A percentile compares a stretch with the other conserved stretches of the same genome.
Conservation (phyloP, 1,140 invertebrate genomes). For the Venturia canescens region DNA sequence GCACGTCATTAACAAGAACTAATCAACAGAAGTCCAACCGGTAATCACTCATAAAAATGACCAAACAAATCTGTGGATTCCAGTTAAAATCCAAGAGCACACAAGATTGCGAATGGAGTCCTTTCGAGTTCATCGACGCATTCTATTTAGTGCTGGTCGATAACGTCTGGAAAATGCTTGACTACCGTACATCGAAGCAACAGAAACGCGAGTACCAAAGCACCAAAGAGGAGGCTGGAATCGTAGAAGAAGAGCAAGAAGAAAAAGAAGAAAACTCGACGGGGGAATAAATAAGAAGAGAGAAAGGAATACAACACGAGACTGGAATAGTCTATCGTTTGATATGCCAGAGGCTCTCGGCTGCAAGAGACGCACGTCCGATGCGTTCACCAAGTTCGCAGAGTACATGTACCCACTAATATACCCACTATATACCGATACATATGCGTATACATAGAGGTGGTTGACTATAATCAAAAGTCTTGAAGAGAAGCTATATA, state of each 20-base stretch:
- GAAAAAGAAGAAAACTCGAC: neutral
- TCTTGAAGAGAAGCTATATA: constrained; percentile 19
- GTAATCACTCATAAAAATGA: neutral
- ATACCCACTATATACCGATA: neutral
- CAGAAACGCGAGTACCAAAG: neutral
- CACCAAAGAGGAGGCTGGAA: neutral
- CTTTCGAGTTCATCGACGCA: neutral
- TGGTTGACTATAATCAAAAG: constrained; percentile 27
- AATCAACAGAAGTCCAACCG: too few relatives aligned
- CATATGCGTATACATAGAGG: neutral
- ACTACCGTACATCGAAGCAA: neutral
- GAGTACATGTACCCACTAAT: neutral
- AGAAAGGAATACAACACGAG: constrained; percentile 1
- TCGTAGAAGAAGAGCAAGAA: neutral
- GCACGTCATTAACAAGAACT: too few relatives aligned
- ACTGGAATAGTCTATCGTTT: neutral
- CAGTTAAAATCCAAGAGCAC: neutral
- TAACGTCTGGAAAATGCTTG: neutral
- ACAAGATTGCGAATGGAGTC: neutral
- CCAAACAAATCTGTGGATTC: neutral
- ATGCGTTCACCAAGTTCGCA: neutral
- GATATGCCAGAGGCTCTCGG: neutral
- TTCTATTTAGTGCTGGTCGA: neutral
- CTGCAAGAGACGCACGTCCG: neutral
- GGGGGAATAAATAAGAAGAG: neutral